Evolutionary conservation across 2,888 invertebrate species (phyloP), one percentile per base, ranked within the genome.

Genomic region (Tricholauxania praeusta): DNA sequence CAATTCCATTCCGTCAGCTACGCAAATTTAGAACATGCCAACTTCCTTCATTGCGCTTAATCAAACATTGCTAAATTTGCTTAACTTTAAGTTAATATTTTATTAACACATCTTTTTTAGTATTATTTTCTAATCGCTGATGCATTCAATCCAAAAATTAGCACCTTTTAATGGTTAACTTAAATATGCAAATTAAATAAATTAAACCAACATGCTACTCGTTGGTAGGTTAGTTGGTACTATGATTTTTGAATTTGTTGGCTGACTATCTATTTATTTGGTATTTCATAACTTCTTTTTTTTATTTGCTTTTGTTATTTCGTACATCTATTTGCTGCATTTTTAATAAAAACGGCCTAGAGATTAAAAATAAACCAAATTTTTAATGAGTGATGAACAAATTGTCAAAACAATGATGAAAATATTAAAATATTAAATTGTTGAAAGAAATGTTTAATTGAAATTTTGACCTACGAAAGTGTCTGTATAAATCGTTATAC

Each of bases 141-240:
- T 68, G 70, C 62, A 51, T 28, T 28, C 51, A 8, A 70, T 62
- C 48, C 39, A 60, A 19, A 69, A 70, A 70, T 70, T 70, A 70
- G 53, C 70, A 70, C 63, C n/a, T 70, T 53, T 51, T 63, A 63
- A 62, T 70, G 15, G 12, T 52, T 52, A 47, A 12, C 63, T 47
- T 28, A 70, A 70, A 70, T 69, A 62, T 49, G 60, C 69, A 69
- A 69, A 69, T 69, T 60, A 49, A 63, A 63, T 39, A 63, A 62
- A 62, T 17, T 39, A 39, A 39, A 10, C 39, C 39, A 39, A 39
- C 39, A 10, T 39, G 39, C 2, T 51, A 52, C 14, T 32, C 48
- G 52, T 60, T 60, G 52, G 51, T 51, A 51, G 48, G 59, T 65
- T 65, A 15, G 28, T 19, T n/a, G 52, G 49, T 28, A 28, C 28